A percentile compares a stretch with the other conserved stretches of the same genome.
phyloP scores from a whole-genome alignment of 2,797 vertebrate genomes.

The Antrozous pallidus region DNA sequence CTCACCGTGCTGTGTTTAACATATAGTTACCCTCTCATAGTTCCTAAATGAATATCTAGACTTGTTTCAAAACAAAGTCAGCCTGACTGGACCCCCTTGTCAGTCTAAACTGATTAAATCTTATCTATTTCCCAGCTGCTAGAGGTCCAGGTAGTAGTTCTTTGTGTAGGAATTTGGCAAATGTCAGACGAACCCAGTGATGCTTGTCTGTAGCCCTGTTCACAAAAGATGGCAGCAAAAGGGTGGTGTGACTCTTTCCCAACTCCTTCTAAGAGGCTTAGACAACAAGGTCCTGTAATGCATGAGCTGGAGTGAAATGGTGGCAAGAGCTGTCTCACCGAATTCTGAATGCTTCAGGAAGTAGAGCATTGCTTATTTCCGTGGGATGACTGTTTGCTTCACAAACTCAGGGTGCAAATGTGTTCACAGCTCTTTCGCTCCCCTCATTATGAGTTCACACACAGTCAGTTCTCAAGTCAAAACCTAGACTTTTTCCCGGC shows the following conservation, averaged over 20 bases:
- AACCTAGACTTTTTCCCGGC: background rate
- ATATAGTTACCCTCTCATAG: constrained; percentile 72
- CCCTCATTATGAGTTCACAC: background rate
- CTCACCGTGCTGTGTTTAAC: constrained; percentile 65
- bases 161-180: constrained; percentile 71
- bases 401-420: background rate
- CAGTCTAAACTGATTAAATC: constrained; percentile 65
- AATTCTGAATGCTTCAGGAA: background rate
- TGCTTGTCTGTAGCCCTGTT: constrained; percentile 58
- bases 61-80: constrained; percentile 75
- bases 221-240: background rate
- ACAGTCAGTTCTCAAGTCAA: background rate
- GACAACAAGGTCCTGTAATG: background rate
- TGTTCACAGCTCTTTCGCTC: background rate
- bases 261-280: background rate
- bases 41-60: constrained; percentile 61
- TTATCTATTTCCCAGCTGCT: constrained; percentile 66
- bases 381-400: background rate
- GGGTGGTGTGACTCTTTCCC: background rate
- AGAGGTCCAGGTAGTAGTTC: constrained; percentile 70
- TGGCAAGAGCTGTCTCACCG: background rate
- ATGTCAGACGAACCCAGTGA: constrained; percentile 69
- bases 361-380: background rate
- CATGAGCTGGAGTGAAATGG: background rate
- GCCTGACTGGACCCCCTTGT: constrained; percentile 37